Evolutionary conservation across 2,888 invertebrate species (phyloP).

Genomic region (Iphiclides podalirius): DNA sequence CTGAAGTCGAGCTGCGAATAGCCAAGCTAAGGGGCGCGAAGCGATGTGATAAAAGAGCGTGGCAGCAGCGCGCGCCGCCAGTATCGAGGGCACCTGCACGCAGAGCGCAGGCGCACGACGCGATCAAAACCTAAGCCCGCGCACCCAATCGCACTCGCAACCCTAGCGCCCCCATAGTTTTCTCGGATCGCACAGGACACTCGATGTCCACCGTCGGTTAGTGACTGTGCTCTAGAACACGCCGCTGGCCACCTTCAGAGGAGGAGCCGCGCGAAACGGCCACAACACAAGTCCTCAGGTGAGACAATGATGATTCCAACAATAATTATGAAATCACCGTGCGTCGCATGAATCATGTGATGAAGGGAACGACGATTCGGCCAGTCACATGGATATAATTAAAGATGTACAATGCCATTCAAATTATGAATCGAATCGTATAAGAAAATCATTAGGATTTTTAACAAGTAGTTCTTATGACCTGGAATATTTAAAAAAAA

Average conservation of each 20-base stretch:
- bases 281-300: conserved; percentile 51
- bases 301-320: conserved; percentile 38
- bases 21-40: conserved; percentile 71
- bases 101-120: conserved; percentile 52
- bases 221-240: conserved; percentile 62
- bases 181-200: conserved; percentile 35
- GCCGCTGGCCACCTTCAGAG: conserved; percentile 43
- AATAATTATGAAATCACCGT: conserved; percentile 35
- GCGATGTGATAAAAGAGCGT: conserved; percentile 73
- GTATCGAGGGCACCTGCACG: conserved; percentile 61
- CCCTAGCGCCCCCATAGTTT: conserved; percentile 46
- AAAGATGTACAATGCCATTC: too few species aligned
- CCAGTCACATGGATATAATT: too few species aligned
- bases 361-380: conserved; percentile 32
- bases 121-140: conserved; percentile 33
- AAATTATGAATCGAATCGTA: too few species aligned
- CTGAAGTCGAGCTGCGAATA: conserved; percentile 34
- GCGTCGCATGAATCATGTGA: conserved; percentile 56
- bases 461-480: not conserved
- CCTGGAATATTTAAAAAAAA: not conserved
- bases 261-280: conserved; percentile 39
- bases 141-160: conserved; percentile 43
- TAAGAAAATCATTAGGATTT: too few species aligned
- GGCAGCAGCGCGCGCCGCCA: conserved; percentile 64
- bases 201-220: conserved; percentile 48